A percentile compares a stretch with the other conserved stretches of the same genome.
These are phyloP conservation scores for Numenius arquata DNA, from an alignment of 2,113 vertebrate genomes.

Conservation along the genomic window DNA sequence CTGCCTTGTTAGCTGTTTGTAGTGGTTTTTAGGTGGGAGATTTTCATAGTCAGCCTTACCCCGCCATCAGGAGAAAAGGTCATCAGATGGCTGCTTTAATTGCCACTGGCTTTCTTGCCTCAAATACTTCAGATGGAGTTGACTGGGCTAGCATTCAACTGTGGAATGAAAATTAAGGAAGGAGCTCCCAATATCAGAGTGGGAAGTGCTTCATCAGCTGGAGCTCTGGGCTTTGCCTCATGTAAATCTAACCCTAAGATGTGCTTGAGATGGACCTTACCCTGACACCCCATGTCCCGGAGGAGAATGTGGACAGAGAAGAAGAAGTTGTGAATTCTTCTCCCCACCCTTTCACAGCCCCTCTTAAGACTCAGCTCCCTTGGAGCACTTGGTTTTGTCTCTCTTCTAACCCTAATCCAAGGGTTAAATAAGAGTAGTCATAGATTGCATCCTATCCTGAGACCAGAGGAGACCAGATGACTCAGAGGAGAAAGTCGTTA, in stretches of 20 bases:
- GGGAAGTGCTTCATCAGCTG: not conserved
- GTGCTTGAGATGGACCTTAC: not conserved
- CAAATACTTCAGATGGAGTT: not conserved
- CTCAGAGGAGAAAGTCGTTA: not conserved
- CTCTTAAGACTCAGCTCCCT: not conserved
- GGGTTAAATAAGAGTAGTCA: not conserved
- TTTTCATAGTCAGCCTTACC: not conserved
- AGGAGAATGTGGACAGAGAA: not conserved
- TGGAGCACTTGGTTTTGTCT: not conserved
- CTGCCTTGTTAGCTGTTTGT: not conserved
- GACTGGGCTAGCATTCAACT: not conserved
- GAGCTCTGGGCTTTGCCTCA: not conserved
- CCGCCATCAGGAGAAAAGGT: not conserved
- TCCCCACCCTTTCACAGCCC: not conserved
- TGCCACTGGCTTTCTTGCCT: not conserved
- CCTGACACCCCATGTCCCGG: not conserved
- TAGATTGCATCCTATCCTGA: not conserved
- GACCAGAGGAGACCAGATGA: not conserved
- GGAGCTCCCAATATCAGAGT: rapidly evolving
- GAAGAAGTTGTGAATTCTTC: not conserved
- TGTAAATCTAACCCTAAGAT: not conserved
- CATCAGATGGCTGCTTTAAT: not conserved
- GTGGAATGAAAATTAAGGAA: not conserved
- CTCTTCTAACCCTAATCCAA: not conserved
- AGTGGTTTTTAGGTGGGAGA: not conserved